Base-by-base conservation (phyloP, 2,113 vertebrate species). In the Argyrosomus japonicus region DNA sequence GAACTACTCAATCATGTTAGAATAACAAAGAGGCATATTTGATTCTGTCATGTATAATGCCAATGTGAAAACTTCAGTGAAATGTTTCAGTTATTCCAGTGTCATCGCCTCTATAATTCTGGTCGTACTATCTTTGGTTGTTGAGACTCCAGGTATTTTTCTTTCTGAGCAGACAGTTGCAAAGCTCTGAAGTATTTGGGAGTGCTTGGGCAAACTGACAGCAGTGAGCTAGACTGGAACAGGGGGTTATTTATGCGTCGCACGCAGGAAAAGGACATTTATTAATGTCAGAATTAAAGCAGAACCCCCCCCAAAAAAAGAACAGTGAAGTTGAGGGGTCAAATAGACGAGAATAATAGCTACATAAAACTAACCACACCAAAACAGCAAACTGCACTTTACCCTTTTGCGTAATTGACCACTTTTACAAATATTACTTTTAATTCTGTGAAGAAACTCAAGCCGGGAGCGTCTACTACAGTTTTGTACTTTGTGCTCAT, bases 151-250 rank as follows among this genome's bases (percentile, higher is more conserved):
- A 76, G 89, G 82, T 85, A 74, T 86, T 91, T 87, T 67, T 79
- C 36, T 84, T 45, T n/a, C 19, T 47, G 68, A 86, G 85, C 56
- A 86, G 87, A 88, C 74, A 40, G 78, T 58, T 86, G 80, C 45
- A 87, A 85, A 89, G 75, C 68, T 74, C 86, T 87, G 71, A 89
- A 89, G 74, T 84, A 88, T 89, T 87, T 65, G 81, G 87, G 80
- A 90, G 76, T 67, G 48, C 68, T 89, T 58, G 85, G 84, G 79
- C 86, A 88, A 71, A 54, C 84, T 88, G 87, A 90, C 82, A 73
- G 80, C 76, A 67, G 53, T 53, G 77, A 89, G 77, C 79, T 85
- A 75, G 81, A 84, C 79, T 82, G 81, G 84, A 89, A 71, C 75
- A 32, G 4, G 13, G 64, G 43, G 81, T 89, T 91, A 77, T 91